phyloP scores from a whole-genome alignment of 2,888 invertebrate genomes.

The Metallyticus violacea region DNA sequence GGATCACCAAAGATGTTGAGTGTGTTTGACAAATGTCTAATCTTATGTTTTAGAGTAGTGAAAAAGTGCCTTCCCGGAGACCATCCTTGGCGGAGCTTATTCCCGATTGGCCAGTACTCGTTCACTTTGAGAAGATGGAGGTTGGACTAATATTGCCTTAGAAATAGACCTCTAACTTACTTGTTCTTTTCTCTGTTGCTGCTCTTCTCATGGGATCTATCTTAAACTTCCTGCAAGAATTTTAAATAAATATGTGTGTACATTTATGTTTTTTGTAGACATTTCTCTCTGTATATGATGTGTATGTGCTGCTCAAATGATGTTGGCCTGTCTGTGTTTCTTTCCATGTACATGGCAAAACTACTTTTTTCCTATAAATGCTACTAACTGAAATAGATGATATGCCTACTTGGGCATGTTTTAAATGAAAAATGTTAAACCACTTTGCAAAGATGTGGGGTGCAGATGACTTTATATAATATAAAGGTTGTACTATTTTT shows the following conservation, averaged over 20 bases:
- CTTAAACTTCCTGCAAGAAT: neutral
- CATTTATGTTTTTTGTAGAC: neutral
- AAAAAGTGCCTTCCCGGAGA: conserved; percentile 62
- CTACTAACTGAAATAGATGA: neutral
- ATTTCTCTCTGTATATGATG: neutral
- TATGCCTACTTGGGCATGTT: neutral
- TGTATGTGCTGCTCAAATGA: neutral
- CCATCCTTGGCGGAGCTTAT: conserved; percentile 91
- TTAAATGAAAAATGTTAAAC: neutral
- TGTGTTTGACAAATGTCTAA: neutral
- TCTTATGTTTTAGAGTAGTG: conserved; percentile 43
- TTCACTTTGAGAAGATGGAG: conserved; percentile 80
- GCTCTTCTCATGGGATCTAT: neutral
- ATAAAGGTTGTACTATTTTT: no score
- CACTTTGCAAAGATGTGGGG: neutral
- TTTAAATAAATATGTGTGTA: neutral
- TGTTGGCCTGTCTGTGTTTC: neutral
- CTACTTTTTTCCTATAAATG: neutral
- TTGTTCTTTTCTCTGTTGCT: neutral
- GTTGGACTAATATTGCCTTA: conserved; percentile 57
- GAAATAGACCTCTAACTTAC: conserved; percentile 25
- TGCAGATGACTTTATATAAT: neutral
- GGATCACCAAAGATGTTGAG: conserved; percentile 21
- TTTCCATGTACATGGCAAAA: neutral
- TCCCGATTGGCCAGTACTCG: conserved; percentile 93